Evolutionary conservation across 2,888 invertebrate species (phyloP), one percentile per base, ranked within the genome.

Genomic region (Drosophila neotestacea): DNA sequence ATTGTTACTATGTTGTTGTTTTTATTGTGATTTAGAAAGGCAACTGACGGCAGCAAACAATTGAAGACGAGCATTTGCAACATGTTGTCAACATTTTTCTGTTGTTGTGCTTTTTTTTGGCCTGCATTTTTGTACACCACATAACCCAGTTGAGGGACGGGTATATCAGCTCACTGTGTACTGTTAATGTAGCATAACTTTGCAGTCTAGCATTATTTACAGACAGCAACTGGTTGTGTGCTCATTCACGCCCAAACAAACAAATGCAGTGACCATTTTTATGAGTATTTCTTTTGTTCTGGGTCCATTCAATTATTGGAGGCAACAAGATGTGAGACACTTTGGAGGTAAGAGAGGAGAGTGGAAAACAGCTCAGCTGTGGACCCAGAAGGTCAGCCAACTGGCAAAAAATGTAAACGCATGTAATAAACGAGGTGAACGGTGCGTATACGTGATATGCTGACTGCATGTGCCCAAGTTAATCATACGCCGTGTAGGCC

Each of bases 381-480:
- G 73, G 63, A 65, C 48, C 73, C 70, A 82, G 77, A 82, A 85
- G 73, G 80, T 68, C 83, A 83, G 67, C 72, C 85, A 85, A 55
- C 78, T 85, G 83, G 83, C 81, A 85, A 82, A 78, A 60, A 76
- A 81, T 81, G 64, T 42, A 9, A 47, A 32, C 68, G 68, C 74
- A 79, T 13, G 13, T 28, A 13, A 46, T n/a, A 36, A 34, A 32
- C 51, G 27, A 34, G 36, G 34, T 16, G 34, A 36, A 63, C 65
- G 48, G 39, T 78, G 77, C 81, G 82, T 82, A 80, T 85, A 70
- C 68, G 59, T 79, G 60, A 70, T 73, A 50, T 38, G 28, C 55
- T 27, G 16, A 47, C 50, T 13, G 47, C 32, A 48, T 47, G 42
- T 44, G 59, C 76, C 62, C 13, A 65, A 50, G 61, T 77, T 70